phyloP scores from a whole-genome alignment of 2,797 vertebrate genomes.

The Gymnodraco acuticeps region DNA sequence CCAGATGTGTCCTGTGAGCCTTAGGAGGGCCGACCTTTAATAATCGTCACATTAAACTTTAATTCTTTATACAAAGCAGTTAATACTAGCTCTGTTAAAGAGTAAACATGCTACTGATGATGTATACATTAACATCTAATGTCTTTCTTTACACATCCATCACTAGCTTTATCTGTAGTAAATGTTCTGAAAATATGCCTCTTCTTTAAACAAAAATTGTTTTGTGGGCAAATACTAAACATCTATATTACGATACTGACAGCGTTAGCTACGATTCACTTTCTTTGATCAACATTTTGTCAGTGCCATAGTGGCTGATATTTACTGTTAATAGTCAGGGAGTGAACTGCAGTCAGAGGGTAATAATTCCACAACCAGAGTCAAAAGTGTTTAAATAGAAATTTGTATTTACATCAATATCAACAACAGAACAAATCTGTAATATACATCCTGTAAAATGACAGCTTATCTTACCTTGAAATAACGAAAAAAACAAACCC shows the following conservation, averaged over 20 bases:
- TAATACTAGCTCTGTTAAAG: neutral
- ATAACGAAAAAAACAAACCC: slow-evolving; percentile 64
- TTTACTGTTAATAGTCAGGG: neutral
- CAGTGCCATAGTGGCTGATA: neutral
- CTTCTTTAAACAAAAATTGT: neutral
- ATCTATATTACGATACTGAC: too few relatives aligned
- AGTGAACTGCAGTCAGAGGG: neutral
- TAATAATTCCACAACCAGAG: slow-evolving; percentile 39
- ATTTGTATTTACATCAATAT: slow-evolving; percentile 99
- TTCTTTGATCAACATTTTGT: neutral
- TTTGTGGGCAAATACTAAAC: too few relatives aligned
- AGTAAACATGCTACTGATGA: neutral
- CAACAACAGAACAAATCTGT: slow-evolving; percentile 89
- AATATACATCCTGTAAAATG: slow-evolving; percentile 90
- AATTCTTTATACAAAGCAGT: too few relatives aligned
- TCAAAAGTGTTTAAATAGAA: slow-evolving; percentile 93
- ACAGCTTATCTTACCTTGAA: slow-evolving; percentile 78
- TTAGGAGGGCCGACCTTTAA: neutral
- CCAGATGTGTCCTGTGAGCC: neutral
- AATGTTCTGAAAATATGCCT: neutral
- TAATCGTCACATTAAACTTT: neutral
- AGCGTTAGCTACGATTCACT: neutral
- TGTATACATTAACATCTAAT: neutral
- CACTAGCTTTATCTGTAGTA: neutral
- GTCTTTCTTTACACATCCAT: too few relatives aligned